phyloP scores from a whole-genome alignment of 2,113 vertebrate species.

The Stomatorhinus ivindoensis region DNA sequence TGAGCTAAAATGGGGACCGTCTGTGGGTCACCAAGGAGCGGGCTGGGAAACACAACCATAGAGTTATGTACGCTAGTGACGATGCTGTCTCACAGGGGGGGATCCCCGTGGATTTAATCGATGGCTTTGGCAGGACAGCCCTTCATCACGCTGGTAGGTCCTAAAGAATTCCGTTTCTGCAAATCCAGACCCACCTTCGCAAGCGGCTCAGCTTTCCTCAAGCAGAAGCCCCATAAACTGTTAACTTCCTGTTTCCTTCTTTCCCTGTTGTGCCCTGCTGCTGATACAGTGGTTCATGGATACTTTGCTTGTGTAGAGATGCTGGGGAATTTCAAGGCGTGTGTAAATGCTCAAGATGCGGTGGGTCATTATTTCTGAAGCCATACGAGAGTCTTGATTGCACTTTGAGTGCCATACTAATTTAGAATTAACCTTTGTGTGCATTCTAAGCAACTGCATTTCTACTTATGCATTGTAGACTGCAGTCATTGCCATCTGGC shows the following conservation, averaged over 20 bases:
- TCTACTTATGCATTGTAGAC: not conserved
- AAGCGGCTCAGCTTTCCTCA: not conserved
- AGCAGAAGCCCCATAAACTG: not conserved
- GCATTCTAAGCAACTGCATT: not conserved
- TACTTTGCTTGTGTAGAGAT: slow-evolving; percentile 75
- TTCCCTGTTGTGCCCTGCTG: not conserved
- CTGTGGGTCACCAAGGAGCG: not conserved
- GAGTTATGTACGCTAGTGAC: not conserved
- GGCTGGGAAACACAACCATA: not conserved
- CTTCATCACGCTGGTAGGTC: slow-evolving; percentile 80
- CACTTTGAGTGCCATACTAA: not conserved
- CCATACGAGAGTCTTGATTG: not conserved
- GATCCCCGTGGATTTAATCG: slow-evolving; percentile 65
- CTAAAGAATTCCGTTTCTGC: not conserved
- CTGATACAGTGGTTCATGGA: slow-evolving; percentile 68
- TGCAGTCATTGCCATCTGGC: not conserved
- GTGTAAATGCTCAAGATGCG: slow-evolving; percentile 73
- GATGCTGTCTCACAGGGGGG: slow-evolving; percentile 61
- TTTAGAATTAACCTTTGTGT: not conserved
- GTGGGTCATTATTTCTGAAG: slow-evolving; percentile 49
- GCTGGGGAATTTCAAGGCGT: slow-evolving; percentile 83
- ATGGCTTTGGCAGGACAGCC: slow-evolving; percentile 73
- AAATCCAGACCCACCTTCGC: not conserved
- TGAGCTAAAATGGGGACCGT: not conserved
- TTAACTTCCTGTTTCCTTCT: not conserved